A percentile compares a stretch with the other conserved stretches of the same genome.
phyloP scores from a whole-genome alignment of 2,888 invertebrate species.

The Tetrapedia diversipes region DNA sequence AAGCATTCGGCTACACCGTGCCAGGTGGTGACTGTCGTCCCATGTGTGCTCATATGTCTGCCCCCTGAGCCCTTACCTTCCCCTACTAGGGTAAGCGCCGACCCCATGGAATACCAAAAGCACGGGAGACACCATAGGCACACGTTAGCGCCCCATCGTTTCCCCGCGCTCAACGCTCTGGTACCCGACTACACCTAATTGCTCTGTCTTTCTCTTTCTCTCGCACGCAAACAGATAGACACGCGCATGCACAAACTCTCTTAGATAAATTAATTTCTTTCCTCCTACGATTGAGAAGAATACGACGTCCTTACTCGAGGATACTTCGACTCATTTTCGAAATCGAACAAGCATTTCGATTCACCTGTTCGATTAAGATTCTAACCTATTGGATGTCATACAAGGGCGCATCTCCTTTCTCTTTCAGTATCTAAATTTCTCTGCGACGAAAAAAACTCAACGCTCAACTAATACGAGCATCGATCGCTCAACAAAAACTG shows the following conservation, averaged over 20 bases:
- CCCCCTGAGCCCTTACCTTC: conserved; percentile 54
- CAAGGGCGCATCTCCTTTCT: no score
- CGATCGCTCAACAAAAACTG: conserved; percentile 61
- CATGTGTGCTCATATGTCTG: conserved; percentile 76
- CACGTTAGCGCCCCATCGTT: conserved; percentile 56
- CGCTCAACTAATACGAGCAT: conserved; percentile 51
- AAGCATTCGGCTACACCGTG: conserved; percentile 70
- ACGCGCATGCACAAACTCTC: no score
- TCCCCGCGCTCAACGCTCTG: conserved; percentile 45
- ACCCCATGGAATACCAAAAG: conserved; percentile 51
- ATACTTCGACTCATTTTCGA: no score
- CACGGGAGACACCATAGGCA: conserved; percentile 39
- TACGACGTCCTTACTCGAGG: no score
- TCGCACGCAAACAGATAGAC: no score
- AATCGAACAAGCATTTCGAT: no score
- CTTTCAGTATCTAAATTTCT: neutral
- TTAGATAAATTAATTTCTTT: neutral
- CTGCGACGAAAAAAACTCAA: neutral
- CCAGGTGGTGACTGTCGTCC: conserved; percentile 80
- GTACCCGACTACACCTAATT: conserved; percentile 37
- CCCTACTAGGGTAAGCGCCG: conserved; percentile 64
- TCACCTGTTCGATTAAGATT: no score
- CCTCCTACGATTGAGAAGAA: no score
- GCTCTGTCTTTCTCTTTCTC: neutral
- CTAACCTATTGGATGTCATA: neutral